Conservation (phyloP, 2,888 invertebrate genomes). For the Erebia epiphron region DNA sequence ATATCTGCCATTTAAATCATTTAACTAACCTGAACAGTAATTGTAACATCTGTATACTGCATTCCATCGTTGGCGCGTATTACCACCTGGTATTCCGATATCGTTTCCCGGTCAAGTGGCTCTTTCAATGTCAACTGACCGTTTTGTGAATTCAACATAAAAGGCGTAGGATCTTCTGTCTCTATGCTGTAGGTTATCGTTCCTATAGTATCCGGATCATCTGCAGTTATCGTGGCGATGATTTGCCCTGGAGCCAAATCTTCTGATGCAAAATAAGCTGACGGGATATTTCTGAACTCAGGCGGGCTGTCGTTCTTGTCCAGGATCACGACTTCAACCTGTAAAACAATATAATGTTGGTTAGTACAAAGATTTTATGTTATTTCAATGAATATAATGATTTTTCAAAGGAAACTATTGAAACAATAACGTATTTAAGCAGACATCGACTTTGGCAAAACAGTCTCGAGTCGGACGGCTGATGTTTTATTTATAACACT, state of each 20-base stretch:
- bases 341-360: constrained; percentile 59
- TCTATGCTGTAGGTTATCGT: constrained; percentile 89
- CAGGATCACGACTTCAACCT: constrained; percentile 93
- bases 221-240: constrained; percentile 89
- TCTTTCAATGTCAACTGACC: constrained; percentile 90
- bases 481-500: constrained; percentile 77
- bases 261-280: constrained; percentile 91
- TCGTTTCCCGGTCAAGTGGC: constrained; percentile 92
- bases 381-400: constrained; percentile 10
- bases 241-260: constrained; percentile 92
- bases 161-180: constrained; percentile 85
- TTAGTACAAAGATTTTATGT: constrained; percentile 8
- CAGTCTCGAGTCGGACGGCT: constrained; percentile 55
- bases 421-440: constrained; percentile 65
- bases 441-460: constrained; percentile 59
- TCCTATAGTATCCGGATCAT: constrained; percentile 93
- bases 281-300: constrained; percentile 88
- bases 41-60: constrained; percentile 90
- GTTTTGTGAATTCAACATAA: constrained; percentile 87
- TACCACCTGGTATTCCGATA: constrained; percentile 89
- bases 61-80: constrained; percentile 95
- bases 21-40: constrained; percentile 88
- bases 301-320: constrained; percentile 99
- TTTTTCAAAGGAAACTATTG: constrained; percentile 37
- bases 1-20: constrained; percentile 4